Percentiles rank a stretch among this genome's conserved stretches.
phyloP scores from a whole-genome alignment of 2,888 invertebrate genomes.

The Drosophila leonis region DNA sequence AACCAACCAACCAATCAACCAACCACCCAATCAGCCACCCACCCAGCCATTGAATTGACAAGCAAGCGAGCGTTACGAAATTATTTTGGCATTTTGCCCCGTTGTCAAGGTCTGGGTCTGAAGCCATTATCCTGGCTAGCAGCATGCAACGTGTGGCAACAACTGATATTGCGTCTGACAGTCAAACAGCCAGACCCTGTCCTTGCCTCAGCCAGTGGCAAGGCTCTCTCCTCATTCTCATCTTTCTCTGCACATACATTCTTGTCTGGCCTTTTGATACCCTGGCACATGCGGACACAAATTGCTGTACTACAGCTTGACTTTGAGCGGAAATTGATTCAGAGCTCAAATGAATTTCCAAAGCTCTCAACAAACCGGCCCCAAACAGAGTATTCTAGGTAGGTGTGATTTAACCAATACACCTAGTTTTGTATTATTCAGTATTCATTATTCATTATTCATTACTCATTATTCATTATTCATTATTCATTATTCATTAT shows the following conservation, averaged over 20 bases:
- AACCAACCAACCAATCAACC: background rate
- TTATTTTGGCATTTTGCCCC: slow-evolving; percentile 71
- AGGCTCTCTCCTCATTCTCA: background rate
- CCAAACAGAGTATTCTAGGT: background rate
- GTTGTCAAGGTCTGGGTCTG: slow-evolving; percentile 48
- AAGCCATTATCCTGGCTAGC: slow-evolving; percentile 33
- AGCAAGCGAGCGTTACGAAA: slow-evolving; percentile 64
- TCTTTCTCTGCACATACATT: background rate
- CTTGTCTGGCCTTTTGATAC: background rate
- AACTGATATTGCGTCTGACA: slow-evolving; percentile 25
- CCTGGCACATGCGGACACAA: background rate
- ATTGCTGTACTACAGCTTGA: background rate
- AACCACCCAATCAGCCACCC: background rate
- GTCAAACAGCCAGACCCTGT: background rate
- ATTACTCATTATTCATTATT: background rate
- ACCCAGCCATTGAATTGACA: slow-evolving; percentile 8
- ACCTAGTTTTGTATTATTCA: background rate
- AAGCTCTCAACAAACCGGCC: background rate
- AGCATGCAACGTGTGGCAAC: slow-evolving; percentile 28
- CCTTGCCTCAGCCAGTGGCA: background rate
- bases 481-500: background rate
- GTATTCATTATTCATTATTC: background rate
- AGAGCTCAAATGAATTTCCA: background rate
- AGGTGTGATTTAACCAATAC: background rate
- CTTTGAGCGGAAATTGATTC: background rate